Percentiles rank a stretch among this genome's conserved stretches.
These are phyloP conservation scores for Protomyctophum bolini DNA, from an alignment of 2,113 vertebrate genomes.

Conservation along the genomic window DNA sequence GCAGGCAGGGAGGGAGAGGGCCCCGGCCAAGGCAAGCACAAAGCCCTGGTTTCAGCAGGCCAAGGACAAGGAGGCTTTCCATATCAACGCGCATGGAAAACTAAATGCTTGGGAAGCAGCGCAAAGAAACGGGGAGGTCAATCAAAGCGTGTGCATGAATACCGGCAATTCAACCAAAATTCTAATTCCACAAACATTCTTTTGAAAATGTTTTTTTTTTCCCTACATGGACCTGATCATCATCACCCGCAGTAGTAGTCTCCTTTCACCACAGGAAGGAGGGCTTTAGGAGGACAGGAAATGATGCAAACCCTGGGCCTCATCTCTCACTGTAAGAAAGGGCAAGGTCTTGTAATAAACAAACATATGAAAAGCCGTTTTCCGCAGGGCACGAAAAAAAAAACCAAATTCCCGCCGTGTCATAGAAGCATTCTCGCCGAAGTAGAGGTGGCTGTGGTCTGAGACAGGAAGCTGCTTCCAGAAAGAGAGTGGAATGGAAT, in stretches of 20 bases:
- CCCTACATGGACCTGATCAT: slow-evolving; percentile 28
- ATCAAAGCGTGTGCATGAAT: slow-evolving; percentile 55
- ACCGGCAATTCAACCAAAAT: slow-evolving; percentile 53
- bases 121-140: slow-evolving; percentile 53
- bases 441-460: slow-evolving; percentile 28
- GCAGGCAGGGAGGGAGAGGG: slow-evolving; percentile 59
- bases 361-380: slow-evolving; percentile 10
- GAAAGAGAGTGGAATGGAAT: slow-evolving; percentile 39
- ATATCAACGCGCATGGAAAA: slow-evolving; percentile 69
- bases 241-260: slow-evolving; percentile 8
- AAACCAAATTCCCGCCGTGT: slow-evolving; percentile 39
- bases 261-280: neutral
- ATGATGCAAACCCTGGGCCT: slow-evolving; percentile 19
- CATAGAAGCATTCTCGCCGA: slow-evolving; percentile 29
- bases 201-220: neutral
- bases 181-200: neutral
- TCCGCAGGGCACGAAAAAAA: slow-evolving; percentile 25
- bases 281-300: slow-evolving; percentile 25
- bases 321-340: slow-evolving; percentile 20
- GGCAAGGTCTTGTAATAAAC: slow-evolving; percentile 36
- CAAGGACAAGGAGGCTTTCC: slow-evolving; percentile 68
- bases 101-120: slow-evolving; percentile 51
- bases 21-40: slow-evolving; percentile 75
- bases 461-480: slow-evolving; percentile 44
- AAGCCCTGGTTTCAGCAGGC: slow-evolving; percentile 64